Base-by-base conservation (phyloP, 1,140 invertebrate genomes). In the Drosophila navojoa region DNA sequence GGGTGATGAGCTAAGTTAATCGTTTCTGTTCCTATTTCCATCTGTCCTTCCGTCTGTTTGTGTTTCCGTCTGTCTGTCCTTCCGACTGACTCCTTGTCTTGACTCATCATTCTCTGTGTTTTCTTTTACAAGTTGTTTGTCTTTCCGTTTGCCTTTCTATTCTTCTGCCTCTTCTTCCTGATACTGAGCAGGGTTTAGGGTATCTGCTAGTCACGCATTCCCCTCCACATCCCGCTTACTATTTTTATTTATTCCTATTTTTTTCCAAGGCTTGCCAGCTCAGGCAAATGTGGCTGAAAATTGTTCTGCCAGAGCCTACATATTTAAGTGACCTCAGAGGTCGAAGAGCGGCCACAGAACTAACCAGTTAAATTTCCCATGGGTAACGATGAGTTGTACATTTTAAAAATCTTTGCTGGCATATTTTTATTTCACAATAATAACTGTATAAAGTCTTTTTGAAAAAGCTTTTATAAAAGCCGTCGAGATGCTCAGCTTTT, bases 301-400 rank as follows among this genome's bases (percentile, higher is more conserved):
- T 68, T 54, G 67, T 67, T 55, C 42, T 22, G 16, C 16, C 40
- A 53, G 47, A 13, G 15, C 53, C 52, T 44, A 44, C 40, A 60
- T 59, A 45, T 59, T 67, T 47, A 11, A 68, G 22, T 22, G 63
- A 53, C 32, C 40, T 35, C 19, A 10, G 22, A 29, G 52, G 16
- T 16, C 29, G 47, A 10, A 35, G 38, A 15, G 19, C 32, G 19
- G 40, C 25, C 55, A 52, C 55, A 53, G 22, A 9, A 52, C 16
- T 25, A 61, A 53, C 40, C 38, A 27, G 16, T 6, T 53, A 53
- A 72, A 60, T 72, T 72, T 47, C 10, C 54, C 49, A 19, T 47
- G 58, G 42, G 49, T 6, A 3, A 19, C 25, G 25, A 13, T 10
- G 45, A 66, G 10, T 71, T 72, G 49, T 15, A 63, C 35, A 44